Conservation (phyloP, 2,113 vertebrate species). For the Mohoua ochrocephala region DNA sequence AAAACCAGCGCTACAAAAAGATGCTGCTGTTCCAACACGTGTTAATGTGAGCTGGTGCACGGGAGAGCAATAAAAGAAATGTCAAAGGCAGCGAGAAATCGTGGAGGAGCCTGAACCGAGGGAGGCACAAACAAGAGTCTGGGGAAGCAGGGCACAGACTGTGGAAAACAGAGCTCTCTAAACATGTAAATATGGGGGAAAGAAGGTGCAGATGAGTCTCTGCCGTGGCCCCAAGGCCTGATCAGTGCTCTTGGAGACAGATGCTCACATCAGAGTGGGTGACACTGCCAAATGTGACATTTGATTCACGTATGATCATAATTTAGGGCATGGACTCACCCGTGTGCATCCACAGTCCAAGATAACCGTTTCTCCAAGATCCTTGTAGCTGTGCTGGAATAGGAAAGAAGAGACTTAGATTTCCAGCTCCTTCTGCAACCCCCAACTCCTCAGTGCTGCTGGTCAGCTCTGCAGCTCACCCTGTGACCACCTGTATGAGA, state of each 20-base stretch:
- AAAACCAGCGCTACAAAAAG: constrained; percentile 20
- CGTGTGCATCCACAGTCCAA: background rate
- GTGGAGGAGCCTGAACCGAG: background rate
- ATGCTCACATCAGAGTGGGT: background rate
- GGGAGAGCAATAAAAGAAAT: constrained; percentile 24
- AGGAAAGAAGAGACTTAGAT: background rate
- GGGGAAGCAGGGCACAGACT: background rate
- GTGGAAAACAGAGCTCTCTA: background rate
- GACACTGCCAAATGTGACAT: background rate
- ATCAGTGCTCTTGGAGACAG: background rate
- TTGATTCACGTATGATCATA: rapidly evolving
- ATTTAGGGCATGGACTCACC: background rate
- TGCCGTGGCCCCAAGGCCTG: background rate
- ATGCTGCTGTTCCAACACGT: constrained; percentile 19
- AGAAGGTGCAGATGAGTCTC: background rate
- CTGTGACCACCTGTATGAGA: rapidly evolving
- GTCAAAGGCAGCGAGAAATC: background rate
- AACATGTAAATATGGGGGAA: background rate
- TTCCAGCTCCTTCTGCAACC: background rate
- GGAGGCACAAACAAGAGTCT: background rate
- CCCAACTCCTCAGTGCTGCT: background rate
- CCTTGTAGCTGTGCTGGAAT: background rate
- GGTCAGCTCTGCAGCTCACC: background rate
- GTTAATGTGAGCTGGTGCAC: background rate
- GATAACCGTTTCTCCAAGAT: background rate